phyloP scores from a whole-genome alignment of 92 coral and sea anemone genomes.

The Umimayanthus kanabou region DNA sequence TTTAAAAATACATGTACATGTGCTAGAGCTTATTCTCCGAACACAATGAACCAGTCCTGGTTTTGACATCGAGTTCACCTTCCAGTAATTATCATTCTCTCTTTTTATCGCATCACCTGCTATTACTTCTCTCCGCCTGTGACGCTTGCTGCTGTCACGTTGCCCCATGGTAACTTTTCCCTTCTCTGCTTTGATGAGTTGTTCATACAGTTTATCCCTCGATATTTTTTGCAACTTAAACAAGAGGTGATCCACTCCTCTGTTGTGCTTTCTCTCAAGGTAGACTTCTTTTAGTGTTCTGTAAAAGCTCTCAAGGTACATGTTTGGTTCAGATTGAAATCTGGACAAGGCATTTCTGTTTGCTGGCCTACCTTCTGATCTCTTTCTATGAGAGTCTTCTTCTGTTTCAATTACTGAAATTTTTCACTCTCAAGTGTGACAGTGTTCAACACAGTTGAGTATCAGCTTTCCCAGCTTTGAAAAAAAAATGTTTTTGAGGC shows the following conservation, averaged over 20 bases:
- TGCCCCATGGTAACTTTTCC: constrained; percentile 33
- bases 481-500: too few species aligned
- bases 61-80: constrained; percentile 26
- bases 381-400: too few species aligned
- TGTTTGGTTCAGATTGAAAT: too few species aligned
- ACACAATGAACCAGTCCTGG: not conserved
- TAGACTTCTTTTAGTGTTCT: constrained; percentile 36
- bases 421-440: too few species aligned
- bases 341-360: too few species aligned
- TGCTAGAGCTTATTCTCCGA: not conserved
- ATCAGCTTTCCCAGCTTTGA: too few species aligned
- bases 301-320: constrained; percentile 50
- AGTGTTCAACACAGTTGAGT: too few species aligned
- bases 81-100: constrained; percentile 32
- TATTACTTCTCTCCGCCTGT: constrained; percentile 37
- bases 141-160: constrained; percentile 43
- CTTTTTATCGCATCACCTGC: not conserved
- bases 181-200: constrained; percentile 56
- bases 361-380: too few species aligned
- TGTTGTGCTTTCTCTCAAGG: constrained; percentile 44
- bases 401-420: too few species aligned
- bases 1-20: not conserved
- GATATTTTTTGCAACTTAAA: constrained; percentile 48
- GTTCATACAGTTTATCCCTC: constrained; percentile 45
- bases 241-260: constrained; percentile 43